Evolutionary conservation across 2,888 invertebrate species (phyloP), one percentile per base, ranked within the genome.

Genomic region (Noctua pronuba): DNA sequence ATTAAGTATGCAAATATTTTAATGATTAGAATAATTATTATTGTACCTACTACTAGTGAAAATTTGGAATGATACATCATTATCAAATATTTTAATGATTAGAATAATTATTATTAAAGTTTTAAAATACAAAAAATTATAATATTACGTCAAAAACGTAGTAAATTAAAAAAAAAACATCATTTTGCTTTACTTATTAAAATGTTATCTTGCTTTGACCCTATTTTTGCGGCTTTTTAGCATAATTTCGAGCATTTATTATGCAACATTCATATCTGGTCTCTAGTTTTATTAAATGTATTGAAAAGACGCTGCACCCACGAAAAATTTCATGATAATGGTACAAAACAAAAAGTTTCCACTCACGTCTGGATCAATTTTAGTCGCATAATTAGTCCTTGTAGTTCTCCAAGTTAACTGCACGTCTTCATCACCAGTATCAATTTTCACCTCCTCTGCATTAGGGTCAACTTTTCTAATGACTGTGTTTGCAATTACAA

Each of bases 401-500:
- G 88, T 88, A 75, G 91, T 89, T 68, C 91, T 94, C 95, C 94
- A 95, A 77, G 94, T 94, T 69, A 95, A 79, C 73, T 95, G 93
- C 31, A 92, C 94, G 46, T 92, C 92, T n/a, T 92, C 79, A 13
- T 66, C 89, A 24, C 86, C 79, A 41, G 82, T 82, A 70, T 86
- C 85, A 75, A 83, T 55, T 69, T 88, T 84, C 60, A 91, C 41
- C 46, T 91, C 91, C 44, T 94, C 92, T 38, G 75, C 75, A 82
- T 90, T 91, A 31, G 92, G 90, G 79, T 96, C 96, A n/a, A 96
- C 93, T 92, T 96, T 96, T 82, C 95, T 93, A 76, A 96, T 96
- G 10, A 96, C 93, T 75, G 96, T 96, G 73, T 96, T 95, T 10
- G 96, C 96, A 84, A 96, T 96, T 8, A 96, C 94, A 80, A 96